Percentiles rank a stretch among this genome's conserved stretches.
Conservation (phyloP, 2,888 invertebrate genomes). For the Rotaria magnacalcarata region DNA sequence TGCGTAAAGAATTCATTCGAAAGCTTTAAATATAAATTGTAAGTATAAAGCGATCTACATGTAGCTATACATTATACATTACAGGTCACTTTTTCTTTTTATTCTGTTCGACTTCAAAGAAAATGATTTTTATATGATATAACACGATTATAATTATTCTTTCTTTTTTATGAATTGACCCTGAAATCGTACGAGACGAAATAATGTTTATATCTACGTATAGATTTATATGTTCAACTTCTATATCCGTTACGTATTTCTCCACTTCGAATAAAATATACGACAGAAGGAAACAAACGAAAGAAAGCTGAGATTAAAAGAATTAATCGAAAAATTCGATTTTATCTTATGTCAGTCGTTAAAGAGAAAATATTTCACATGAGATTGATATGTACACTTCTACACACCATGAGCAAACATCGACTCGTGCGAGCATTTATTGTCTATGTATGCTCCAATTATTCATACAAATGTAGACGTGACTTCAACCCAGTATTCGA, state of each 20-base stretch:
- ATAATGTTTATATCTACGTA: background rate
- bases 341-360: background rate
- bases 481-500: background rate
- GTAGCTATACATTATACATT: background rate
- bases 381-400: background rate
- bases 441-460: slow-evolving; percentile 13
- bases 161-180: background rate
- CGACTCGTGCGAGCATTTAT: background rate
- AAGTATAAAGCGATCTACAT: background rate
- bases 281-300: background rate
- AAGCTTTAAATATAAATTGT: background rate
- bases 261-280: background rate
- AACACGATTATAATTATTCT: background rate
- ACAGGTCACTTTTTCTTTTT: background rate
- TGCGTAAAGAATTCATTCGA: background rate
- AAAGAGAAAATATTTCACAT: background rate
- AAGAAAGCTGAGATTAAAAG: background rate
- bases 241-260: background rate
- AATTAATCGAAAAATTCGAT: background rate
- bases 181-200: background rate
- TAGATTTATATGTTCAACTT: background rate
- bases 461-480: slow-evolving; percentile 28
- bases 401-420: background rate
- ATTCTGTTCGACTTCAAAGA: background rate
- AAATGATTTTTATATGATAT: background rate